Conservation (phyloP, 2,113 vertebrate genomes). For the Galbula dea region DNA sequence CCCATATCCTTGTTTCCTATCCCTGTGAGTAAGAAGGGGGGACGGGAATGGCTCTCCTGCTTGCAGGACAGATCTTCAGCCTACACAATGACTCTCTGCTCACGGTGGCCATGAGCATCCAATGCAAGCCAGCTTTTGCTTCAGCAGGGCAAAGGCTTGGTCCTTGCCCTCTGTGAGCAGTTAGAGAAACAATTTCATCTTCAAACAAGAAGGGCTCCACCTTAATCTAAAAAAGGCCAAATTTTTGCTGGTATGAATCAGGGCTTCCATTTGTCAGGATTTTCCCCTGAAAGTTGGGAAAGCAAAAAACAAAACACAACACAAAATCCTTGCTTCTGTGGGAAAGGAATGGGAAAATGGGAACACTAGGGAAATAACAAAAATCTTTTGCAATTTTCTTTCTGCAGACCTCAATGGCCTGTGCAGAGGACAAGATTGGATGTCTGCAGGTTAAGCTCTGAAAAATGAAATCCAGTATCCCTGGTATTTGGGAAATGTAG, state of each 20-base stretch:
- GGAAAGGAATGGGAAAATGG: constrained; percentile 56
- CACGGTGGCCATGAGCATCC: not conserved
- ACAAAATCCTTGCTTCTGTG: constrained; percentile 51
- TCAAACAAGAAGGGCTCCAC: constrained; percentile 33
- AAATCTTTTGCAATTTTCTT: constrained; percentile 51
- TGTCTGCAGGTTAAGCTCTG: not conserved
- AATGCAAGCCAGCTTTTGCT: not conserved
- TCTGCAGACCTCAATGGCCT: not conserved
- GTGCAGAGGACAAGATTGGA: not conserved
- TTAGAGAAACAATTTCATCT: constrained; percentile 17
- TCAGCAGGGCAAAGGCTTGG: not conserved
- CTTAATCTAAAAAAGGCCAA: constrained; percentile 44
- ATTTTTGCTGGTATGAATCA: constrained; percentile 64
- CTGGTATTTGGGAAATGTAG: not conserved
- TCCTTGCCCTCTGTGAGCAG: not conserved
- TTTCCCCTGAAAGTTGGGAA: constrained; percentile 55
- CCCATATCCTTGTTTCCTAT: not conserved
- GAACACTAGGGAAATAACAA: constrained; percentile 54
- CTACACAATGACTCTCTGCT: not conserved
- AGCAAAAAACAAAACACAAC: not conserved
- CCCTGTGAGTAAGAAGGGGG: not conserved
- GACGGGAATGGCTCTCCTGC: not conserved
- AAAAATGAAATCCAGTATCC: not conserved
- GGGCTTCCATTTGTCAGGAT: constrained; percentile 60
- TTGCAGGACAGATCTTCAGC: not conserved